Percentiles rank a stretch among this genome's conserved stretches.
Conservation (phyloP, 2,113 vertebrate genomes). For the Prochilodus magdalenae region DNA sequence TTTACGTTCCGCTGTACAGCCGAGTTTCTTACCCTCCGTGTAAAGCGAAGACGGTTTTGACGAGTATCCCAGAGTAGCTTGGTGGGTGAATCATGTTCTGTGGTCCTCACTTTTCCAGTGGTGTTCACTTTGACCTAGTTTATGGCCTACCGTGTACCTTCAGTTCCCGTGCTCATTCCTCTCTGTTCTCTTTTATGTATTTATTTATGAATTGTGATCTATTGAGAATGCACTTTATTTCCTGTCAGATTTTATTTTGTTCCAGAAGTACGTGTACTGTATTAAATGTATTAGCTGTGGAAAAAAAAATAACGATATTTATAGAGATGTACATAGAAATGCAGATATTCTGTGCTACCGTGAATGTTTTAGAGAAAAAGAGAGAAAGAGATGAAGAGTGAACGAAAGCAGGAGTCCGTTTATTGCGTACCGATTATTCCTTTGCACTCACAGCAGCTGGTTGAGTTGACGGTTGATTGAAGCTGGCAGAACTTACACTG, state of each 20-base stretch:
- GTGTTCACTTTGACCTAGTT: slow-evolving; percentile 32
- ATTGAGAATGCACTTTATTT: slow-evolving; percentile 81
- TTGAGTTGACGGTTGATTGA: slow-evolving; percentile 11
- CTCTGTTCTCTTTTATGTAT: slow-evolving; percentile 52
- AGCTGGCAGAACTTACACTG: slow-evolving; percentile 64
- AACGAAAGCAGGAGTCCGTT: slow-evolving; percentile 49
- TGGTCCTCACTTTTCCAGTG: slow-evolving; percentile 28
- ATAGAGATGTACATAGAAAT: slow-evolving; percentile 60
- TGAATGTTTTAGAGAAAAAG: slow-evolving; percentile 58
- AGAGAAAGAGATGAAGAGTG: slow-evolving; percentile 43
- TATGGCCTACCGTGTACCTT: slow-evolving; percentile 48
- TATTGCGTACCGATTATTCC: slow-evolving; percentile 30
- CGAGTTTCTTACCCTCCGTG: slow-evolving; percentile 22
- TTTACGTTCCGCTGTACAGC: slow-evolving; percentile 8
- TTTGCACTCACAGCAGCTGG: slow-evolving; percentile 17
- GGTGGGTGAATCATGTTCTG: slow-evolving; percentile 46
- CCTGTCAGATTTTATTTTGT: slow-evolving; percentile 44
- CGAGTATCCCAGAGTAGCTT: slow-evolving; percentile 45
- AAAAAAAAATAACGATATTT: slow-evolving; percentile 36
- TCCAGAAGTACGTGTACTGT: slow-evolving; percentile 57
- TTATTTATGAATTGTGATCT: slow-evolving; percentile 47
- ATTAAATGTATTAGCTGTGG: slow-evolving; percentile 48
- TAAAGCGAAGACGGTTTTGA: neutral
- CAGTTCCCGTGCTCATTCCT: slow-evolving; percentile 57
- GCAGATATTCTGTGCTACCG: slow-evolving; percentile 50